A percentile compares a stretch with the other conserved stretches of the same genome.
phyloP scores from a whole-genome alignment of 2,888 invertebrate genomes.

The Pinctada fucata region DNA sequence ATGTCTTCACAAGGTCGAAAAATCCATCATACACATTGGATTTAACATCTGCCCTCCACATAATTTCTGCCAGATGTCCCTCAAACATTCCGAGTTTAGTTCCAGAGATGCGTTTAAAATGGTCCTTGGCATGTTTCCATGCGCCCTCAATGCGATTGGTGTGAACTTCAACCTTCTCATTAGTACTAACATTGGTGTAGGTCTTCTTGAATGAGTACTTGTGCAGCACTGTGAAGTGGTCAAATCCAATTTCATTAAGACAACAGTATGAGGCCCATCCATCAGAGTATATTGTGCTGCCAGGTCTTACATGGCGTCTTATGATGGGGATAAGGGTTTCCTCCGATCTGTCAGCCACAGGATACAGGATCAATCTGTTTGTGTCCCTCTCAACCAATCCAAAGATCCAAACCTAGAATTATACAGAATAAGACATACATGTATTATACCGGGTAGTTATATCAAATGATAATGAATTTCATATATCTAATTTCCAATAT shows the following conservation, averaged over 20 bases:
- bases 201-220: too few species aligned
- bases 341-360: constrained; percentile 10
- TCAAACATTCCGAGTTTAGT: not conserved
- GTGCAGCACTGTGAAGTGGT: constrained; percentile 35
- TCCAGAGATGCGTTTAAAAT: constrained; percentile 1
- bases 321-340: constrained; percentile 18
- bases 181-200: constrained; percentile 2
- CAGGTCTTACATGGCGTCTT: constrained; percentile 17
- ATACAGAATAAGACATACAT: too few species aligned
- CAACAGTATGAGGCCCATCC: constrained; percentile 20
- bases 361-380: constrained; percentile 33
- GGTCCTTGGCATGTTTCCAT: constrained; percentile 8
- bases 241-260: constrained; percentile 24
- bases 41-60: not conserved
- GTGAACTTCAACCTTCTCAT: not conserved
- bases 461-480: too few species aligned
- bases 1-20: too few species aligned
- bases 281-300: constrained; percentile 22
- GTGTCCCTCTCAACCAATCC: constrained; percentile 38
- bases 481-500: too few species aligned
- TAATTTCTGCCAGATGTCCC: not conserved
- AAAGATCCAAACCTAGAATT: constrained; percentile 35
- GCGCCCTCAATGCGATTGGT: constrained; percentile 2
- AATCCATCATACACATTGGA: too few species aligned
- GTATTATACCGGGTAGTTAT: too few species aligned